Evolutionary conservation across 2,888 invertebrate genomes (phyloP), one percentile per base, ranked within the genome.

Genomic region (Steinernema hermaphroditum): DNA sequence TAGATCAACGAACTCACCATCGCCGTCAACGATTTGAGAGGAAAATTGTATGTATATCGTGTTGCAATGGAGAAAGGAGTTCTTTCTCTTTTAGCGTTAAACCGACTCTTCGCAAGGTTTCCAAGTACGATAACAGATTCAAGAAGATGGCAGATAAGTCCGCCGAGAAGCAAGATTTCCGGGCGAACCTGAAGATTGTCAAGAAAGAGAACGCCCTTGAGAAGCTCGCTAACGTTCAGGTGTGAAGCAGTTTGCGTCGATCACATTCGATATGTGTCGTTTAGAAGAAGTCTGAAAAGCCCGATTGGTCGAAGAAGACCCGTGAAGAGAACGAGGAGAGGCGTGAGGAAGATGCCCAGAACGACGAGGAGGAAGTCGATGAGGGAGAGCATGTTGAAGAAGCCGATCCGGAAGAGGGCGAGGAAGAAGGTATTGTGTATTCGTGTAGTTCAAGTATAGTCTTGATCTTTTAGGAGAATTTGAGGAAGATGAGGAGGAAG

Each of bases 21-120:
- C 90, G 96, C 96, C 91, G 96, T 98, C 88, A 98, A 98, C 90
- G 97, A 98, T 91, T 93, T 97, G 89, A 93, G 96, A 91, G 97
- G 98, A 89, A 98, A 98, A 93, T 98, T 97, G 89, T 88, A 87
- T 88, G 89, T 87, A 80, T 84, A 29, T 27, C 16, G 19, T 16
- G 14, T 27, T 54, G n/a, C 54, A 12, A n/a, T 19, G n/a, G n/a
- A n/a, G n/a, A n/a, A n/a, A 46, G 16, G 6, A 16, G 6, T 19
- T 6, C 6, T 46, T 4, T 4, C 6, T 6, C 22, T 79, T 84
- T 75, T 43, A 84, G 84, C 80, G 85, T 85, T 43, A 85, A 85
- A 77, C 85, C 85, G 41, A 76, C 83, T 29, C 74, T 98, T 90
- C 96, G 96, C 91, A 98, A 98, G 91, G 96, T 98, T 84, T 96